Base-by-base conservation (phyloP, 2,888 invertebrate genomes). In the Invenusta paracnida region DNA sequence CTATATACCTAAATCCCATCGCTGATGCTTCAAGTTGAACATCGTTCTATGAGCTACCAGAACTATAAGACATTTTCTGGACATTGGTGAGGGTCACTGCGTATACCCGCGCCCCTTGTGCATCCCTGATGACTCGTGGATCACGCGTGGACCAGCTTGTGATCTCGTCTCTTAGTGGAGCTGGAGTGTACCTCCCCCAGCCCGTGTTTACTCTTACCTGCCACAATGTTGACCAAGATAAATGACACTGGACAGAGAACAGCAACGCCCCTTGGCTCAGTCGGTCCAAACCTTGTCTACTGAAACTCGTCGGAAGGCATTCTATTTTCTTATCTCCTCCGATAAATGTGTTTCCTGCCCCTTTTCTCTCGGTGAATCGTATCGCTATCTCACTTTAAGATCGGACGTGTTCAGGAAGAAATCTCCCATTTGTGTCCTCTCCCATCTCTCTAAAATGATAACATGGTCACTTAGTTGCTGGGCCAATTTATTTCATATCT, bases 151-250 rank as follows among this genome's bases (percentile, higher is more conserved):
- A 11, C 17, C 48, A 48, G 17, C 5, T 5, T 48, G 48, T 17
- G 17, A 17, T 48, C 48, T 17, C 48, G 48, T 48, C 48, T 48
- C n/a, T n/a, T n/a, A n/a, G n/a, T n/a, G n/a, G n/a, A n/a, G n/a
- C n/a, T n/a, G n/a, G n/a, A n/a, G n/a, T n/a, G n/a, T n/a, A n/a
- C n/a, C n/a, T n/a, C n/a, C n/a, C n/a, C n/a, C n/a, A n/a, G n/a
- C 27, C 73, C 27, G 2, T 73, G 73, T 73, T 73, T 73, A 73
- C 73, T 73, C 27, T 2, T n/a, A 73, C 25, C 5, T 73, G 73
- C 5, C 73, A 73, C 73, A 73, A 73, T 73, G 73, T 73, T 73
- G 73, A 73, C 73, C 73, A 73, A 73, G 73, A 73, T 73, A 73
- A 73, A 73, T 23, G 73, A 73, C 11, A 5, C 73, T 73, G 73